Conservation (phyloP, 37 sponge, comb jelly and placozoan genomes). For the Spongilla lacustris region DNA sequence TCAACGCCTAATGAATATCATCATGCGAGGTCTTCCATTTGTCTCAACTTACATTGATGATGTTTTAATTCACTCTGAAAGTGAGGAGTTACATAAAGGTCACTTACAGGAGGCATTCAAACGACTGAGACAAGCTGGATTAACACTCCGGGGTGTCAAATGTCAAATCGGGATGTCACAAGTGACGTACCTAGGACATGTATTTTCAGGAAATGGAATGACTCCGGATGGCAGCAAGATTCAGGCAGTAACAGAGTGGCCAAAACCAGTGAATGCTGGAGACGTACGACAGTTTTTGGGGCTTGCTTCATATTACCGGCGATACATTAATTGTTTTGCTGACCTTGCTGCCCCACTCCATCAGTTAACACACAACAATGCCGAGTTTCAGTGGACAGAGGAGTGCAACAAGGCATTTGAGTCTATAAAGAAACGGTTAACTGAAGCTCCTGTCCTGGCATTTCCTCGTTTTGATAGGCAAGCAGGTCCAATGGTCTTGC, state of each 20-base stretch:
- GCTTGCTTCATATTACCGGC: constrained; percentile 60
- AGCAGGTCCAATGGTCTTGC: constrained; percentile 31
- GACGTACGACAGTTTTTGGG: constrained; percentile 52
- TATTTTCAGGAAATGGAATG: constrained; percentile 51
- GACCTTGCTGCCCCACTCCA: constrained; percentile 62
- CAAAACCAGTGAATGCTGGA: constrained; percentile 16
- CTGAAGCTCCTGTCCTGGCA: constrained; percentile 49
- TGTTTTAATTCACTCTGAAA: constrained; percentile 33
- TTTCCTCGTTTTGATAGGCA: constrained; percentile 38
- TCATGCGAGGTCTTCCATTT: constrained; percentile 52
- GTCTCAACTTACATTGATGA: constrained; percentile 58
- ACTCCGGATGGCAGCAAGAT: constrained; percentile 54
- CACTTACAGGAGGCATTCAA: constrained; percentile 66
- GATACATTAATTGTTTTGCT: constrained; percentile 55
- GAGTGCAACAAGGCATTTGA: constrained; percentile 36
- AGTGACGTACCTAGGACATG: constrained; percentile 56
- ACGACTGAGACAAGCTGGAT: constrained; percentile 53
- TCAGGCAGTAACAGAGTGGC: constrained; percentile 45
- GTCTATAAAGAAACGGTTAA: constrained; percentile 35
- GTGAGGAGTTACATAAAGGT: background rate
- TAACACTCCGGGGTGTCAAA: constrained; percentile 54
- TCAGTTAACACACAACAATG: constrained; percentile 40
- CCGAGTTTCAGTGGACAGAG: constrained; percentile 26
- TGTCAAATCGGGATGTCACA: constrained; percentile 46
- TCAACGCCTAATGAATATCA: constrained; percentile 56